These are phyloP conservation scores for Lasiommata megera DNA, from an alignment of 2,888 invertebrate genomes.

Conservation along the genomic window DNA sequence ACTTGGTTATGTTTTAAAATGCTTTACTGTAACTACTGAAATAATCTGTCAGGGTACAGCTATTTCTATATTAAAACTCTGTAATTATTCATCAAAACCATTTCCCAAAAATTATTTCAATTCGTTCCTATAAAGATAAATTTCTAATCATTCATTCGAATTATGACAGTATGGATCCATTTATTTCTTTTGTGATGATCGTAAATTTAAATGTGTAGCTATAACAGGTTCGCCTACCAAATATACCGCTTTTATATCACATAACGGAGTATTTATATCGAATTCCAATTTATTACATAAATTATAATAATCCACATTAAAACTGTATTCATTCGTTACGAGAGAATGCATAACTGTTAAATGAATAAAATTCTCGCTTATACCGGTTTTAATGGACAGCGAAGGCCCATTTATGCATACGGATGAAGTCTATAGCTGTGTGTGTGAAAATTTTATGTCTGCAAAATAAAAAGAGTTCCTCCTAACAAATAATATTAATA, in stretches of 20 bases:
- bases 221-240: neutral
- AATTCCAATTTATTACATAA: constrained; percentile 15
- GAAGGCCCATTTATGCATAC: constrained; percentile 4
- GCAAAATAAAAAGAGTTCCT: neutral
- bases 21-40: too few species aligned
- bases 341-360: constrained; percentile 16
- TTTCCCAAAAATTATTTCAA: too few species aligned
- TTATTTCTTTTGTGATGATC: neutral
- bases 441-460: constrained; percentile 2
- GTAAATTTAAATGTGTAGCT: neutral
- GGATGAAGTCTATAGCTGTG: neutral
- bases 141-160: neutral
- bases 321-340: constrained; percentile 13
- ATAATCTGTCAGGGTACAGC: too few species aligned
- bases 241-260: constrained; percentile 10
- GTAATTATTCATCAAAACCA: too few species aligned
- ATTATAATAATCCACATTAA: constrained; percentile 12
- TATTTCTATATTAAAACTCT: too few species aligned
- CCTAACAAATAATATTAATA: neutral
- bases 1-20: too few species aligned
- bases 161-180: neutral
- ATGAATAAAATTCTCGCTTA: constrained; percentile 13
- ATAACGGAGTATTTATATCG: constrained; percentile 15
- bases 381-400: constrained; percentile 14
- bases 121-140: neutral